These are phyloP conservation scores for Polypedilum vanderplanki DNA, from an alignment of 1,140 invertebrate species.

Conservation along the genomic window DNA sequence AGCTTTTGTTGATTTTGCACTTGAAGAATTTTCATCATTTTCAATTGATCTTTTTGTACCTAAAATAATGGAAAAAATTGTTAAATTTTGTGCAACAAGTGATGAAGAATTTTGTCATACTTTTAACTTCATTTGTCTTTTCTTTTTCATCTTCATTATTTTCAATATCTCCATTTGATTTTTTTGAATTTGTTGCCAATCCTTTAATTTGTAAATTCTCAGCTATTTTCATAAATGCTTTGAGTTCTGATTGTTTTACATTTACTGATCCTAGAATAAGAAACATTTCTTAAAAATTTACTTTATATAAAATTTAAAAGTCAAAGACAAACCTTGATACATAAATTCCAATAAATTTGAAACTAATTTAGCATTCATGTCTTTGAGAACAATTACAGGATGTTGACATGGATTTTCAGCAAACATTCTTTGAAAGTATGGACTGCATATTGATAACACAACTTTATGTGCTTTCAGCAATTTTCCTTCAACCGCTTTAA, in stretches of 20 bases:
- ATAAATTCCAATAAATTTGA: conserved; percentile 79
- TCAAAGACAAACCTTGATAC: conserved; percentile 64
- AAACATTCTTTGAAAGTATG: conserved; percentile 79
- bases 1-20: neutral
- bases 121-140: neutral
- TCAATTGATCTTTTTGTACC: neutral
- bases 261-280: conserved; percentile 59
- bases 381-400: conserved; percentile 77
- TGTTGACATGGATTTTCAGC: conserved; percentile 81
- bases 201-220: conserved; percentile 76
- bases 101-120: neutral
- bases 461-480: conserved; percentile 79
- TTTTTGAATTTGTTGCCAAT: conserved; percentile 44
- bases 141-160: neutral
- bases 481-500: conserved; percentile 66
- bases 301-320: no score
- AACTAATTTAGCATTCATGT: conserved; percentile 76
- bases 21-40: neutral
- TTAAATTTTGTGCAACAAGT: neutral
- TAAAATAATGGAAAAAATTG: neutral
- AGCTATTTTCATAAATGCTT: conserved; percentile 71
- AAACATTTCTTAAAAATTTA: no score
- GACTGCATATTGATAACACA: conserved; percentile 77
- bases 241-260: conserved; percentile 76
- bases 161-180: neutral